These are phyloP conservation scores for Drosophila biarmipes DNA, from an alignment of 1,140 invertebrate species.

Conservation along the genomic window DNA sequence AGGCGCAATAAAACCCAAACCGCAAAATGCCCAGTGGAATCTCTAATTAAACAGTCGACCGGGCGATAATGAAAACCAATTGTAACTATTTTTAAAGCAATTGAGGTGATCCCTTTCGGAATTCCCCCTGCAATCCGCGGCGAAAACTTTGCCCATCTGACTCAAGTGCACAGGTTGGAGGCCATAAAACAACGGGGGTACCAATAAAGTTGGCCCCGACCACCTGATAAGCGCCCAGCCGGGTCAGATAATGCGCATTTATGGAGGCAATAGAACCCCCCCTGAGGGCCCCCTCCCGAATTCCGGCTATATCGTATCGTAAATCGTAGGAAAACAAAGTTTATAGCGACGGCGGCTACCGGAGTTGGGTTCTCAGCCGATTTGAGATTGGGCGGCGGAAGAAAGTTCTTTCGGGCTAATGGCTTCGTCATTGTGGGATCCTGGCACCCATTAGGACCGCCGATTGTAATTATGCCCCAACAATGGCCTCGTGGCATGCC, in stretches of 20 bases:
- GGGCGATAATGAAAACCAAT: constrained; percentile 69
- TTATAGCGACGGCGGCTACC: constrained; percentile 34
- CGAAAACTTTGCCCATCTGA: constrained; percentile 56
- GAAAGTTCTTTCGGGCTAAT: constrained; percentile 23
- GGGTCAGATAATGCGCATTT: constrained; percentile 61
- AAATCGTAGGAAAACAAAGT: constrained; percentile 44
- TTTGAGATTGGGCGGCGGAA: constrained; percentile 16
- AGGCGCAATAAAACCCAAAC: constrained; percentile 59
- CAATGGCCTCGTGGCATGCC: constrained; percentile 24
- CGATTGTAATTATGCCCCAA: constrained; percentile 15
- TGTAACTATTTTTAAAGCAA: constrained; percentile 74
- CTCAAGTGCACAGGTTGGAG: constrained; percentile 53
- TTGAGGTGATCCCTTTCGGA: constrained; percentile 43
- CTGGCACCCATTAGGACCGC: constrained; percentile 44
- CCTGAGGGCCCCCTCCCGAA: constrained; percentile 1
- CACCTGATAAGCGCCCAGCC: constrained; percentile 47
- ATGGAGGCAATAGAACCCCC: constrained; percentile 31
- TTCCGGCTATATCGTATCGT: constrained; percentile 35
- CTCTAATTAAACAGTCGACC: constrained; percentile 50
- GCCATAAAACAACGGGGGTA: constrained; percentile 28
- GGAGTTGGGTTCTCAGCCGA: constrained; percentile 8
- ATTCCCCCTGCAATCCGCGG: not conserved
- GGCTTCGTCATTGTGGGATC: constrained; percentile 16
- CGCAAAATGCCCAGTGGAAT: constrained; percentile 27
- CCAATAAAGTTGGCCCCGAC: constrained; percentile 54